Evolutionary conservation across 2,113 vertebrate genomes (phyloP).

Genomic region (Tetraodon nigroviridis): DNA sequence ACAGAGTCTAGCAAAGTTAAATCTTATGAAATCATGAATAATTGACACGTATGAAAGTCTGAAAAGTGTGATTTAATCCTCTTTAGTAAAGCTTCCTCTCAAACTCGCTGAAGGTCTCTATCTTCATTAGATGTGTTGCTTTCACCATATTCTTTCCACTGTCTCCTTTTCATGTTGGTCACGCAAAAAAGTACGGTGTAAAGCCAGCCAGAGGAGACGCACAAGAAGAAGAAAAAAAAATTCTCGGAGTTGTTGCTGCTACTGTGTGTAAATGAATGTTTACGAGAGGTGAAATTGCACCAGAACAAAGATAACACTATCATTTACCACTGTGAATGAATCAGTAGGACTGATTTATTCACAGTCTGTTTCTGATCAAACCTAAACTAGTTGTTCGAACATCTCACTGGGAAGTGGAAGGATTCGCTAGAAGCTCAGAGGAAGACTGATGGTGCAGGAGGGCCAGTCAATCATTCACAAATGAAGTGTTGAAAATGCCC

Average conservation of each 20-base stretch:
- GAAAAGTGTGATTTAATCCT: too few relatives aligned
- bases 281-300: conserved; percentile 6
- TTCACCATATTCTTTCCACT: too few relatives aligned
- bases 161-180: too few relatives aligned
- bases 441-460: conserved; percentile 11
- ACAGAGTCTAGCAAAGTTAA: too few relatives aligned
- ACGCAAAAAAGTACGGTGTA: too few relatives aligned
- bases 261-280: conserved; percentile 18
- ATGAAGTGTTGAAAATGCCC: conserved; percentile 10
- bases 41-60: too few relatives aligned
- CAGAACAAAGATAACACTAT: conserved; percentile 8
- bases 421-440: conserved; percentile 24
- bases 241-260: background rate
- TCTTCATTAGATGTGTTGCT: too few relatives aligned
- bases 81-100: too few relatives aligned
- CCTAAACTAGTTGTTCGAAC: conserved; percentile 27
- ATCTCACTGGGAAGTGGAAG: conserved; percentile 33
- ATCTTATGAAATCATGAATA: too few relatives aligned
- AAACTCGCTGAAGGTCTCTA: too few relatives aligned
- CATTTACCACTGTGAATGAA: conserved; percentile 51
- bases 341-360: conserved; percentile 60
- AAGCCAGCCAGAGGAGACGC: too few relatives aligned
- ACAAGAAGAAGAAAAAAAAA: background rate
- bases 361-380: conserved; percentile 35
- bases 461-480: conserved; percentile 20